Base-by-base conservation (phyloP, 2,113 vertebrate genomes). In the Osmerus mordax region DNA sequence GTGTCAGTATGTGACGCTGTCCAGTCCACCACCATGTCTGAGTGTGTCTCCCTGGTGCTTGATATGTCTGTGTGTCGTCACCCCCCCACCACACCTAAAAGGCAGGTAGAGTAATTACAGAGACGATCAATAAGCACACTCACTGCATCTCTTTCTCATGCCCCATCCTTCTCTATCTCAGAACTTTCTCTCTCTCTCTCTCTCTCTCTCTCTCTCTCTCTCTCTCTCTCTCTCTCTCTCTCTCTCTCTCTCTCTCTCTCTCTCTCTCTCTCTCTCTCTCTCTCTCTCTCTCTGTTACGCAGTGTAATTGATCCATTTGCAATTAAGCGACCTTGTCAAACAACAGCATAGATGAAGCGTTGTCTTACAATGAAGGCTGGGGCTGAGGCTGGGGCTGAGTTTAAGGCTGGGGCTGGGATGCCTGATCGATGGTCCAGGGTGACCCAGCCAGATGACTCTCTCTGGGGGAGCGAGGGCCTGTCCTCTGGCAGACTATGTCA, bases 241-340 rank as follows among this genome's bases (percentile, higher is more conserved):
- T 72, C 53, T 70, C 72, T 80, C 65, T 66, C 78, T 21, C 21
- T 21, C 21, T 21, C 21, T 21, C 21, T 21, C 21, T 21, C 21
- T 21, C 21, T 21, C 21, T 21, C 21, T 21, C 21, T 21, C 21
- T 21, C 21, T 21, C 21, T 80, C 55, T 76, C 78, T 3, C 75
- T 84, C 75, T 87, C 69, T 77, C 67, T 84, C 65, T 80, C 78
- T 74, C 67, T 2, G 61, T 81, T 84, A 81, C 75, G 83, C 83
- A 80, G 81, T 82, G 53, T 69, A 41, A 88, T 89, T 88, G 87
- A 91, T 91, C 85, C 80, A 71, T 84, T 79, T 67, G 75, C 81
- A 87, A 83, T 87, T 86, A 83, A 78, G 75, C 81, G 52, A 75
- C 58, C 87, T 87, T 88, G 87, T 88, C 82, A 69, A 86, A 88